Conservation (phyloP, 2,113 vertebrate species). For the Chunga burmeisteri region DNA sequence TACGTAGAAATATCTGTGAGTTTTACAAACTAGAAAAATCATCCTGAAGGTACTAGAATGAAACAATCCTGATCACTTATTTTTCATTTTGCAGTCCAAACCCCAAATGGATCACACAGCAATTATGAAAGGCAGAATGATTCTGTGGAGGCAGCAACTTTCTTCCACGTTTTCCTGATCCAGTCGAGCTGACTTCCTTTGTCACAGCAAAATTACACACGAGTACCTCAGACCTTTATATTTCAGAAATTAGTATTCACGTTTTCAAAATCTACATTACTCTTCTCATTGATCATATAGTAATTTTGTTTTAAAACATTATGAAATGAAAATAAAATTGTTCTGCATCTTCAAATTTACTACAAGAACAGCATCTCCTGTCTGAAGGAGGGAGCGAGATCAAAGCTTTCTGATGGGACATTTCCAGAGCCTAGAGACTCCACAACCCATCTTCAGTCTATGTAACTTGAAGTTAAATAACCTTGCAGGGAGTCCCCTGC, state of each 20-base stretch:
- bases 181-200: not conserved
- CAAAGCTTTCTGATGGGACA: not conserved
- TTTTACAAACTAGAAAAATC: not conserved
- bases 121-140: not conserved
- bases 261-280: not conserved
- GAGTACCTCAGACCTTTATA: not conserved
- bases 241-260: not conserved
- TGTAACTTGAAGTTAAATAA: not conserved
- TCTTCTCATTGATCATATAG: not conserved
- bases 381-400: not conserved
- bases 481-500: not conserved
- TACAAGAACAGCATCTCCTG: not conserved
- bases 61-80: not conserved
- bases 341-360: not conserved
- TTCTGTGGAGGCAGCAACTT: not conserved
- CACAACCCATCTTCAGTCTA: not conserved
- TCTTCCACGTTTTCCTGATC: not conserved
- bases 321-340: not conserved
- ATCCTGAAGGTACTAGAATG: not conserved
- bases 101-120: not conserved
- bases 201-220: not conserved
- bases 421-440: not conserved
- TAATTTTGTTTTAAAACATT: not conserved
- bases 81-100: not conserved
- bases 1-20: accelerated